Conservation (phyloP, 2,888 invertebrate genomes). For the Tachina lurida region DNA sequence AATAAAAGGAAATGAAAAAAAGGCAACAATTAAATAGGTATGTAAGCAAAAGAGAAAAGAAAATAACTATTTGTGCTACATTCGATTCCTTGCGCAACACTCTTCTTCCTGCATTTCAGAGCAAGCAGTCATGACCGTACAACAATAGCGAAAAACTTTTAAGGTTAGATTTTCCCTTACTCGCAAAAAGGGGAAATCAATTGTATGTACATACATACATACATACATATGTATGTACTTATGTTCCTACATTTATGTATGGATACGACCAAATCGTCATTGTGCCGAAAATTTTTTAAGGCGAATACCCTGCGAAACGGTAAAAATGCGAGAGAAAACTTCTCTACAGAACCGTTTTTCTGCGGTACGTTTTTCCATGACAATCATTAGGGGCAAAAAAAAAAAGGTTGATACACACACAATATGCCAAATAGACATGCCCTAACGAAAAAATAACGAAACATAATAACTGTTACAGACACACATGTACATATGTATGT, state of each 20-base stretch:
- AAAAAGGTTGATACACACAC: neutral
- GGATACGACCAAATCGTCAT: neutral
- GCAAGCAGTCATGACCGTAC: neutral
- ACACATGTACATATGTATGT: too few species aligned
- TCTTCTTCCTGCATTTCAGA: conserved; percentile 15
- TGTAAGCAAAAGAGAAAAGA: conserved; percentile 26
- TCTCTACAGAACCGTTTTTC: conserved; percentile 69
- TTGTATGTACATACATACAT: neutral
- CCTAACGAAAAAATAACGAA: conserved; percentile 64
- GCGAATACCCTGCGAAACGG: conserved; percentile 65
- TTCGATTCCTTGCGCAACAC: conserved; percentile 63
- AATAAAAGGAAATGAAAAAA: conserved; percentile 1
- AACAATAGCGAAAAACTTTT: conserved; percentile 1
- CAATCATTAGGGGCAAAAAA: conserved; percentile 27
- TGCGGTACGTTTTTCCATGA: conserved; percentile 66
- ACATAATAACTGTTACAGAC: neutral
- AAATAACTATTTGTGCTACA: conserved; percentile 53
- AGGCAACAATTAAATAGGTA: conserved; percentile 4
- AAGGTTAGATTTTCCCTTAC: conserved; percentile 34
- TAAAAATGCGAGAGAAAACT: neutral
- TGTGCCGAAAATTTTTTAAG: conserved; percentile 22
- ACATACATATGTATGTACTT: too few species aligned
- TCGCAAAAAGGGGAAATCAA: conserved; percentile 37
- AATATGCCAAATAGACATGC: conserved; percentile 53
- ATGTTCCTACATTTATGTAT: too few species aligned